Evolutionary conservation across 37 sponge, comb jelly and placozoan species (phyloP), one percentile per base, ranked within the genome.

Genomic region (Diacarnus erythraeanus): DNA sequence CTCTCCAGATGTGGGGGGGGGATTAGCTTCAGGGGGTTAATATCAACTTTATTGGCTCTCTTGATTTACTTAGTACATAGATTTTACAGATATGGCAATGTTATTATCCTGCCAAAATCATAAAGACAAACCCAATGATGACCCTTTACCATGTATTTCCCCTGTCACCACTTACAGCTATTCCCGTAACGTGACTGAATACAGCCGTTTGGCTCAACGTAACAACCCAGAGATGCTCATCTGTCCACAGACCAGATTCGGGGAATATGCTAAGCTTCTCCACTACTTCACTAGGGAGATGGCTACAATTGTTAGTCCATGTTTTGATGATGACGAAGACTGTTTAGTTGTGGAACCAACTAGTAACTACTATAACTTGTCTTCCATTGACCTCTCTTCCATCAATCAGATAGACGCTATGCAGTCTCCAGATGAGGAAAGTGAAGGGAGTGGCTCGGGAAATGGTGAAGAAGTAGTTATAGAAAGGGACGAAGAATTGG

Each of bases 181-280:
- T 54, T 29, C 63, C 25, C 38, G 54, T 21, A 54, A 29, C n/a
- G 58, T 69, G 37, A 10, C 66, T 0, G 67, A 65, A n/a, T 56
- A 38, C 18, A 34, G 29, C 26, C 57, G 76, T 31, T n/a, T 56
- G 2, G 31, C 66, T 20, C 83, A 83, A 64, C 23, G 35, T 22
- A 35, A 76, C 54, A 83, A 83, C 38, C 75, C 75, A 34, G 83
- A 83, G 58, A n/a, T 83, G 8, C 18, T 75, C n/a, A 59, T 83
- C 43, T 82, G 79, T 31, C 38, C 71, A 1, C 38, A 59, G 39
- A 41, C 37, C 22, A 31, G 23, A 29, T 69, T 71, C 59, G 22
- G 30, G 37, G 18, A 31, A 22, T 36, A 80, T 40, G 15, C 44
- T 12, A 29, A 29, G 25, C n/a, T 44, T 25, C 58, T 80, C 27